phyloP scores from a whole-genome alignment of 2,113 vertebrate species.

The Trematomus loennbergii region DNA sequence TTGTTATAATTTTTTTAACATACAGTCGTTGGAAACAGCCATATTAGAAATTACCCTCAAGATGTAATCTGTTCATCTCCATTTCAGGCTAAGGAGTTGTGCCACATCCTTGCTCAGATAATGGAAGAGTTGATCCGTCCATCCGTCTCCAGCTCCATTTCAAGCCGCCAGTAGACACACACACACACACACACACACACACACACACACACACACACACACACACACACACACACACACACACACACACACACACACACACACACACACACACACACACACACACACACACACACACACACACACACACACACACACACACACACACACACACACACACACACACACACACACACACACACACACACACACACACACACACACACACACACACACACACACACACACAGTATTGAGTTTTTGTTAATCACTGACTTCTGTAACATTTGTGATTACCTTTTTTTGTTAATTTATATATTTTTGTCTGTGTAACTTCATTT shows the following conservation, averaged over 20 bases:
- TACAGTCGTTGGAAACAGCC: no score
- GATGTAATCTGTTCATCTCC: constrained; percentile 11
- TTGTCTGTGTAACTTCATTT: neutral
- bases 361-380: no score
- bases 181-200: no score
- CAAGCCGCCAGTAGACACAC: constrained; percentile 4
- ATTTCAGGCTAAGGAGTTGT: constrained; percentile 89
- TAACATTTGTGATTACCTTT: neutral
- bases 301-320: no score
- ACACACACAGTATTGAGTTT: neutral
- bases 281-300: no score
- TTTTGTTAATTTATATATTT: constrained; percentile 21
- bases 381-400: constrained; percentile 13
- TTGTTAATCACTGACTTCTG: constrained; percentile 10
- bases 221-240: no score
- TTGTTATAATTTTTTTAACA: no score
- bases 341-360: no score
- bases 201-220: no score
- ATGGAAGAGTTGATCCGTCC: constrained; percentile 73
- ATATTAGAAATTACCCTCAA: neutral
- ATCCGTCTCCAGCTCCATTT: constrained; percentile 39
- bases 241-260: no score
- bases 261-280: no score
- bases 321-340: no score
- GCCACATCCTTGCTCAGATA: constrained; percentile 83